phyloP scores from a whole-genome alignment of 2,888 invertebrate genomes.

The Terebella lapidaria region DNA sequence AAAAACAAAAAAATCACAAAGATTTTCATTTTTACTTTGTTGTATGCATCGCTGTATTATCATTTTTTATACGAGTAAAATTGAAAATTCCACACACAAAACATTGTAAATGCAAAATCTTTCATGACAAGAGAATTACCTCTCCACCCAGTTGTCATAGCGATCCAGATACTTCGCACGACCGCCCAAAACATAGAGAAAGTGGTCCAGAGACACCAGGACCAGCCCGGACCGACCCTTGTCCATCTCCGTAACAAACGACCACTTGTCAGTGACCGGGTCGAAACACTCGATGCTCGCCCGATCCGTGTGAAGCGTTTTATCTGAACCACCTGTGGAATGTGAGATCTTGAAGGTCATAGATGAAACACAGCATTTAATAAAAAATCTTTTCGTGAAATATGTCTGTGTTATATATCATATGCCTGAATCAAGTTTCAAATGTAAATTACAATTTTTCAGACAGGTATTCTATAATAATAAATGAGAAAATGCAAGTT shows the following conservation, averaged over 20 bases:
- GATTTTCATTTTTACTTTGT: background rate
- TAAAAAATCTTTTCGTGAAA: no score
- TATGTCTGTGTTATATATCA: no score
- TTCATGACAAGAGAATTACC: no score
- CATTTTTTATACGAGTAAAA: no score
- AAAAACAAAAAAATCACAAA: background rate
- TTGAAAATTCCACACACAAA: no score
- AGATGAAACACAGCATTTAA: background rate
- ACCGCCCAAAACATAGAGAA: slow-evolving; percentile 46
- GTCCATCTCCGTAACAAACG: slow-evolving; percentile 49
- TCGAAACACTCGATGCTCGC: slow-evolving; percentile 50
- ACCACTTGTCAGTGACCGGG: slow-evolving; percentile 43
- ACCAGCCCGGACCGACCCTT: slow-evolving; percentile 47
- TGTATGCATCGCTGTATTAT: no score
- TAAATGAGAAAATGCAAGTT: no score
- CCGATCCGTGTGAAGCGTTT: slow-evolving; percentile 44
- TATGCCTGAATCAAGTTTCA: no score
- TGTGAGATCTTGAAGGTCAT: background rate
- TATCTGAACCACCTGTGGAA: slow-evolving; percentile 47
- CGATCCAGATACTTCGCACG: slow-evolving; percentile 44
- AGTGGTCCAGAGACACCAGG: slow-evolving; percentile 44
- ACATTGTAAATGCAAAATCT: no score
- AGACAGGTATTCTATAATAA: no score
- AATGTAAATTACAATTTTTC: no score
- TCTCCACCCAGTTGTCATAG: slow-evolving; percentile 46